Evolutionary conservation across 2,888 invertebrate species (phyloP).

Genomic region (Apamea crenata): DNA sequence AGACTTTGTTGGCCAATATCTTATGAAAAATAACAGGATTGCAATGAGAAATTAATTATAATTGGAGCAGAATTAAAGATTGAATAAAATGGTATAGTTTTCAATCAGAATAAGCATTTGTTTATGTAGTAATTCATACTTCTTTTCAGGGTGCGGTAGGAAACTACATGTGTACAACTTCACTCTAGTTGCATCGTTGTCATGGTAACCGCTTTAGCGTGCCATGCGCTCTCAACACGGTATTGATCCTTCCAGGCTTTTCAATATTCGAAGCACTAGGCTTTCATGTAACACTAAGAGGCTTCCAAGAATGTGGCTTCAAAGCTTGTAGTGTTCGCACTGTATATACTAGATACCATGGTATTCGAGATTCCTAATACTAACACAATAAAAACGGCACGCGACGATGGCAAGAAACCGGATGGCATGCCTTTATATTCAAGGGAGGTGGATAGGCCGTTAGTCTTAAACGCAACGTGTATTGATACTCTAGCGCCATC

Average conservation of each 20-base stretch:
- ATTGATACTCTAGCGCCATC: too few species aligned
- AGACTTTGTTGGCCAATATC: too few species aligned
- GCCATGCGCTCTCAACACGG: neutral
- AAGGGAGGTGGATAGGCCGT: too few species aligned
- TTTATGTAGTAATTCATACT: neutral
- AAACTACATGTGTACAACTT: too few species aligned
- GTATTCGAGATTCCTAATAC: neutral
- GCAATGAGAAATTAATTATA: neutral
- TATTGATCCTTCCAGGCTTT: conserved; percentile 33
- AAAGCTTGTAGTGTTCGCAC: neutral
- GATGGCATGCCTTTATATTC: too few species aligned
- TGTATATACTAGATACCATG: neutral
- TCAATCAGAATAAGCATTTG: neutral
- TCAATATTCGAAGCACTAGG: too few species aligned
- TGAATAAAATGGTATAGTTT: neutral
- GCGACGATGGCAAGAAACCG: too few species aligned
- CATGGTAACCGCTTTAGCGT: conserved; percentile 19
- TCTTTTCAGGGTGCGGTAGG: neutral
- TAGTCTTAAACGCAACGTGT: too few species aligned
- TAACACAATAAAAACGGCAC: too few species aligned
- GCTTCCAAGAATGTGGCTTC: too few species aligned
- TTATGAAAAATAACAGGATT: neutral
- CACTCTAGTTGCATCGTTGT: conserved; percentile 21
- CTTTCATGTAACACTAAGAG: too few species aligned
- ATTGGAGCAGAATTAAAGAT: neutral